Evolutionary conservation across 23 tunicate genomes (phyloP), one percentile per base, ranked within the genome.

Genomic region (Diplosoma virens): DNA sequence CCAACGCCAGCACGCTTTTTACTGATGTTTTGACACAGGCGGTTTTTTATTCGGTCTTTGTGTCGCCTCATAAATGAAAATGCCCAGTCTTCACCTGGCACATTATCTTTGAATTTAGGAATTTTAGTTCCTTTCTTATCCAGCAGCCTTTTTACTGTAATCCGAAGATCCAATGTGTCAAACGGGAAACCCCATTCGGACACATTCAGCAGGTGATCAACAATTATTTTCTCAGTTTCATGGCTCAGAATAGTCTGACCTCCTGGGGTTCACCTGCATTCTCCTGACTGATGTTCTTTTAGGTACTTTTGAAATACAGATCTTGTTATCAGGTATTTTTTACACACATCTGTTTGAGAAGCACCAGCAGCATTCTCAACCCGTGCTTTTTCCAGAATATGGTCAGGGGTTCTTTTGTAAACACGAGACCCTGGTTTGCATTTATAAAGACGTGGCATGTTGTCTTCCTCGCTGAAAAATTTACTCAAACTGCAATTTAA

Each of bases 121-220:
- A 67, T 23, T 6, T 17, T 36, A 6, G 52, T 35, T 17, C 74
- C 74, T 29, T 67, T 52, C 36, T 67, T 17, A 37, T 67, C 52
- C 74, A 67, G 74, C 20, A 67, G 7, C 14, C 74, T 5, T 37
- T 67, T 35, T 4, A 37, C 74, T 2, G 27, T 35, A 50, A 67
- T 67, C 3, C 74, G 74, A 3, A 67, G 6, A 7, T 67, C 74
- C 4, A 72, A 50, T 14, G 34, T 72, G 46, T 24, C 37, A 25
- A 72, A 72, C 24, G 78, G 78, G 48, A 47, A 72, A 18, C 78
- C 60, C 78, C 78, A 72, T 30, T 72, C 47, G 20, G 61, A 47
- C 20, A 47, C 59, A 30, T 47, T 21, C 22, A 47, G 25, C 17
- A 72, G 33, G 23, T 47, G 61, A 5, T 72, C 25, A 35, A 72